Evolutionary conservation across 2,888 invertebrate genomes (phyloP).

Genomic region (Andrena marginata): DNA sequence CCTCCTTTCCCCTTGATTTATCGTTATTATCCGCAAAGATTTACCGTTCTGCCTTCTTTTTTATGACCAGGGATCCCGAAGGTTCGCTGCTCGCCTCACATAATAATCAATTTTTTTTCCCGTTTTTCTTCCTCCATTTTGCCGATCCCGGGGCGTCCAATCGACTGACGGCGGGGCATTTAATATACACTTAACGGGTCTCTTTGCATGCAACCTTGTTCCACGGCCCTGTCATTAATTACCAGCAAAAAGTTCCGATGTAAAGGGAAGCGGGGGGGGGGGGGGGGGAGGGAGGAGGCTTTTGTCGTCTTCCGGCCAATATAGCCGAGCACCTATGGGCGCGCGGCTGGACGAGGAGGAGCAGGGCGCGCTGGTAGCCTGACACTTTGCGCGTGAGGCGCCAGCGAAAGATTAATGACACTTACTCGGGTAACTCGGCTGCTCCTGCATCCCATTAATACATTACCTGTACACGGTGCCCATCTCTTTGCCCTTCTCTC

Average conservation of each 20-base stretch:
- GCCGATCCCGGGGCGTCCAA: neutral
- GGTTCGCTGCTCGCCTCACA: neutral
- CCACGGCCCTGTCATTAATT: slow-evolving; percentile 54
- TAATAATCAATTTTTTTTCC: neutral
- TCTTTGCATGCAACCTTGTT: slow-evolving; percentile 40
- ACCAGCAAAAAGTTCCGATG: slow-evolving; percentile 57
- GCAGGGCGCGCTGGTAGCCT: slow-evolving; percentile 34
- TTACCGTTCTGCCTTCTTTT: neutral
- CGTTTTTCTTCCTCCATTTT: neutral
- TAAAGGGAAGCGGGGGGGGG: neutral
- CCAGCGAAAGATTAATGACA: slow-evolving; percentile 76
- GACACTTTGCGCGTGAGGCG: slow-evolving; percentile 65
- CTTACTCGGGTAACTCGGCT: slow-evolving; percentile 70
- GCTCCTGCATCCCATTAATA: slow-evolving; percentile 77
- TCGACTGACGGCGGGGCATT: slow-evolving; percentile 9
- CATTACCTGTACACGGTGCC: slow-evolving; percentile 67
- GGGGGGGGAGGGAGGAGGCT: neutral
- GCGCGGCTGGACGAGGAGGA: slow-evolving; percentile 29
- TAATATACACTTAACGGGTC: slow-evolving; percentile 45
- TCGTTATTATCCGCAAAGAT: neutral
- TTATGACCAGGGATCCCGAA: neutral
- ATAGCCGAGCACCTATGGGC: slow-evolving; percentile 38
- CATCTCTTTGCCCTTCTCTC: slow-evolving; percentile 45
- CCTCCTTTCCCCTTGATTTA: neutral
- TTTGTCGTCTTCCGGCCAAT: slow-evolving; percentile 44